Percentiles rank a stretch among this genome's conserved stretches.
Evolutionary conservation across 2,797 vertebrate genomes (phyloP).

Genomic region (Tadarida brasiliensis): DNA sequence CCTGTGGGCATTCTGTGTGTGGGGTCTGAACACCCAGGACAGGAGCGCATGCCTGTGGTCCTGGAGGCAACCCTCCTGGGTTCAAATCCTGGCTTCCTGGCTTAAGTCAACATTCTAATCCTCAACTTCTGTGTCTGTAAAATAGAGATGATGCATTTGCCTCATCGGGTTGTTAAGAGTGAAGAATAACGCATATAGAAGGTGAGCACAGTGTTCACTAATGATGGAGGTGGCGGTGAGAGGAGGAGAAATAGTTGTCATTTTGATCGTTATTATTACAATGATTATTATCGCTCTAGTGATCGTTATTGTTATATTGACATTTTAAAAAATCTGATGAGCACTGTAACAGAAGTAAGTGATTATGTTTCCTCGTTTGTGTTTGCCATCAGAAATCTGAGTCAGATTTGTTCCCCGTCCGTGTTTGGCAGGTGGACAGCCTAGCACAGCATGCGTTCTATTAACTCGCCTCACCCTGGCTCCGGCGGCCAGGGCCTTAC

Average conservation of each 20-base stretch:
- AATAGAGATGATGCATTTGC: background rate
- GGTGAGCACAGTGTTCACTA: background rate
- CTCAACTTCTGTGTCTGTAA: background rate
- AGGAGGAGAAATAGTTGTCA: background rate
- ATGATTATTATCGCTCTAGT: background rate
- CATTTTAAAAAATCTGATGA: background rate
- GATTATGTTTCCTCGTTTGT: background rate
- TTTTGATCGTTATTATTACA: background rate
- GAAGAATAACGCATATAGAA: background rate
- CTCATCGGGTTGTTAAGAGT: background rate
- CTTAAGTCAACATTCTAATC: background rate
- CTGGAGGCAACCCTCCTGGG: background rate
- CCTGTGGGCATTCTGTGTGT: background rate
- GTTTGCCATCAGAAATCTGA: background rate
- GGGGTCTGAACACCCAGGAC: background rate
- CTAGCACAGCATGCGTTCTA: fast-evolving
- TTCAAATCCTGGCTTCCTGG: background rate
- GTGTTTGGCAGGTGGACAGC: background rate
- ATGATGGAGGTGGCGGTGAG: background rate
- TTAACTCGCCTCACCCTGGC: background rate
- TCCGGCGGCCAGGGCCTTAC: background rate
- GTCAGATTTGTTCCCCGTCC: background rate
- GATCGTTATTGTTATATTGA: background rate
- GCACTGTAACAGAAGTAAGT: background rate
- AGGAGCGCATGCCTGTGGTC: fast-evolving